A percentile compares a stretch with the other conserved stretches of the same genome.
These are phyloP conservation scores for Cossypha niveicapilla DNA, from an alignment of 2,797 vertebrate species.

Conservation along the genomic window DNA sequence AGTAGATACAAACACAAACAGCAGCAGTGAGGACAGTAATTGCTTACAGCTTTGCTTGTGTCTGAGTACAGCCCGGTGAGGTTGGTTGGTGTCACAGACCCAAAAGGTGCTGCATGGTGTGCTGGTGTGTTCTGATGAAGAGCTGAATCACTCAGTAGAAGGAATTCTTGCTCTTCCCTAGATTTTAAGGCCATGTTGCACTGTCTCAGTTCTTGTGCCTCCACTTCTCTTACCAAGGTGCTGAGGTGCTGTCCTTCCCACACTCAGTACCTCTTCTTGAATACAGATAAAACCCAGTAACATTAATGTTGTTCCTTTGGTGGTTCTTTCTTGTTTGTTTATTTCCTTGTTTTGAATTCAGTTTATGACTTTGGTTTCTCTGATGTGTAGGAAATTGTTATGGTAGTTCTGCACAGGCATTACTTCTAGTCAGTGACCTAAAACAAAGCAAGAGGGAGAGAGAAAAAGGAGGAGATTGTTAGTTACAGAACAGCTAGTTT, in stretches of 20 bases:
- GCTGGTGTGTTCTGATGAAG: not conserved
- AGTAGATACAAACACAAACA: too few relatives aligned
- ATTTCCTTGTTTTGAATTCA: conserved; percentile 2
- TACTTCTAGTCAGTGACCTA: conserved; percentile 5
- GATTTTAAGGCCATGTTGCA: not conserved
- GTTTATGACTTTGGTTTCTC: conserved; percentile 26
- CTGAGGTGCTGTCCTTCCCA: not conserved
- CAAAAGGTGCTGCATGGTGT: not conserved
- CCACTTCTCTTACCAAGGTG: not conserved
- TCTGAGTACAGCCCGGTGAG: not conserved
- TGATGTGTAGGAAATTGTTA: conserved; percentile 28
- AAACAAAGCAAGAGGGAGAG: conserved; percentile 10
- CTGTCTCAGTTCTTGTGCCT: not conserved
- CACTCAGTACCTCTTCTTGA: not conserved
- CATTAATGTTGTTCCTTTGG: not conserved
- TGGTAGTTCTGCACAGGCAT: not conserved
- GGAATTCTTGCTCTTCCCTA: not conserved
- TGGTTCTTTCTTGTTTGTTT: not conserved
- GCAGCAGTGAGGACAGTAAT: not conserved
- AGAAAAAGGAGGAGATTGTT: not conserved
- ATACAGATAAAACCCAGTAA: not conserved
- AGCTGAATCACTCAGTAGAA: not conserved
- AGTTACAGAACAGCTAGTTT: conserved; percentile 24
- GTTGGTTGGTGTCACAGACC: not conserved
- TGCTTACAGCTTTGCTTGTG: not conserved